These are phyloP conservation scores for Pilophorus perplexus DNA, from an alignment of 2,888 invertebrate species.

Conservation along the genomic window DNA sequence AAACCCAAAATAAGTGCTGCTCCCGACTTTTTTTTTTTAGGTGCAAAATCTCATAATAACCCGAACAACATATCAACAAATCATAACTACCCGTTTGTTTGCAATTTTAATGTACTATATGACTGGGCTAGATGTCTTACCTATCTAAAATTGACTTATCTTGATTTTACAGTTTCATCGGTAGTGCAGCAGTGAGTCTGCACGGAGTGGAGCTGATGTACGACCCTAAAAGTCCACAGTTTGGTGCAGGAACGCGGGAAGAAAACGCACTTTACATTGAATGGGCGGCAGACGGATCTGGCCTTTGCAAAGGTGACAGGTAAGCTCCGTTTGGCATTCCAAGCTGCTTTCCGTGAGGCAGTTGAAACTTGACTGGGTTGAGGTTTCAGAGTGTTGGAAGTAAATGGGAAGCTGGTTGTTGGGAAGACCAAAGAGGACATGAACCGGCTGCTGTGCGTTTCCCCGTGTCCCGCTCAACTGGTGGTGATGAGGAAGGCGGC, in stretches of 20 bases:
- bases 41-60: too few relatives aligned
- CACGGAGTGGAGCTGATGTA: conserved; percentile 69
- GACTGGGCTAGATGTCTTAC: too few relatives aligned
- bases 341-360: not conserved
- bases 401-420: conserved; percentile 73
- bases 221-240: conserved; percentile 68
- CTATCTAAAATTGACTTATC: not conserved
- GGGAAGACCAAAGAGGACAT: conserved; percentile 67
- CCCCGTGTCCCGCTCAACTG: conserved; percentile 63
- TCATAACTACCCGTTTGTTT: too few relatives aligned
- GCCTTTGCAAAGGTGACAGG: conserved; percentile 74
- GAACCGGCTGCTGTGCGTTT: conserved; percentile 62
- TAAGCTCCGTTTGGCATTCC: conserved; percentile 49
- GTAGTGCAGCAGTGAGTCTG: conserved; percentile 55
- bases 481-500: conserved; percentile 58
- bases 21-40: not conserved
- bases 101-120: too few relatives aligned
- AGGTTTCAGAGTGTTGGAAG: conserved; percentile 67
- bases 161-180: conserved; percentile 40
- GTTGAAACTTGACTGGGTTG: not conserved
- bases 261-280: conserved; percentile 70
- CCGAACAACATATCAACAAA: too few relatives aligned
- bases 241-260: conserved; percentile 68
- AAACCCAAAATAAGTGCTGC: too few relatives aligned
- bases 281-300: conserved; percentile 77